Evolutionary conservation across 2,888 invertebrate species (phyloP).

Genomic region (Sinelater perroti): DNA sequence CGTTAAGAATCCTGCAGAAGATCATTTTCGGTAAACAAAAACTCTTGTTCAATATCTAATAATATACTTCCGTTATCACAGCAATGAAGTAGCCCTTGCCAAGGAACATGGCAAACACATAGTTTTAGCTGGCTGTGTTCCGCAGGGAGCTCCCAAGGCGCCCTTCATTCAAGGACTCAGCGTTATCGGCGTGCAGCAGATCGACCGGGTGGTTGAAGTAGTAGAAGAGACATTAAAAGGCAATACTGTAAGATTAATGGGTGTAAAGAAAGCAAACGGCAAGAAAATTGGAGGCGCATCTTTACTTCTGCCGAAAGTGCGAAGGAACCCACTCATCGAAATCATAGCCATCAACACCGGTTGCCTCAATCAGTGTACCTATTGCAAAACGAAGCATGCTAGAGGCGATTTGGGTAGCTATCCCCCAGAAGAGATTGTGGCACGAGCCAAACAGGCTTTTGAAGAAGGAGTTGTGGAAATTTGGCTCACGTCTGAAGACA

Average conservation of each 20-base stretch:
- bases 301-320: conserved; percentile 88
- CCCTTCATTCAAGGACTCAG: conserved; percentile 80
- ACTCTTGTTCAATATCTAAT: too few relatives aligned
- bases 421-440: conserved; percentile 87
- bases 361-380: conserved; percentile 97
- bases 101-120: conserved; percentile 79
- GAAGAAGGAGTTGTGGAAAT: conserved; percentile 93
- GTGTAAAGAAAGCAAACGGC: conserved; percentile 82
- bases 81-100: conserved; percentile 86
- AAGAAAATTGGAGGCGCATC: conserved; percentile 88
- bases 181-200: conserved; percentile 98
- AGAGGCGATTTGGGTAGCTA: conserved; percentile 97
- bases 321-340: conserved; percentile 95
- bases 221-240: conserved; percentile 98
- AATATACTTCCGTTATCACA: too few relatives aligned
- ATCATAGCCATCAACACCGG: conserved; percentile 97
- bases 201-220: conserved; percentile 95
- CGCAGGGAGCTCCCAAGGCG: conserved; percentile 88
- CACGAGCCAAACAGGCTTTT: conserved; percentile 86
- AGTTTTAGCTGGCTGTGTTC: conserved; percentile 97
- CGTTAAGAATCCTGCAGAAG: conserved; percentile 97
- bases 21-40: conserved; percentile 81
- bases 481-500: conserved; percentile 98
- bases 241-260: conserved; percentile 63
- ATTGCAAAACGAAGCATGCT: conserved; percentile 98